Evolutionary conservation across 2,113 vertebrate genomes (phyloP).

Genomic region (Myrmecophaga tridactyla): DNA sequence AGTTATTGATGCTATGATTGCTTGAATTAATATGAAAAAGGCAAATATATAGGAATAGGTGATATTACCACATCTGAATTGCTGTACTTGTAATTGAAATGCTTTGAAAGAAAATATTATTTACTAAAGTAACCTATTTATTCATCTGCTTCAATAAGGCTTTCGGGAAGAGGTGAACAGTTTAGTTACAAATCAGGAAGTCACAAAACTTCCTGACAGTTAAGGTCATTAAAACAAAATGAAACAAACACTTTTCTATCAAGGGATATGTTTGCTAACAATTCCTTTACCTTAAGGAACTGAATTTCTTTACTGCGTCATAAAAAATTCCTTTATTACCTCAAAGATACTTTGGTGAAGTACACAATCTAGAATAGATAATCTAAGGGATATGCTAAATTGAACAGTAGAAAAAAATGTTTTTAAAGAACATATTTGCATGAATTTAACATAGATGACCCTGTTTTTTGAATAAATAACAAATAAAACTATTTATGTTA

Average conservation of each 20-base stretch:
- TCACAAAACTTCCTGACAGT: constrained; percentile 48
- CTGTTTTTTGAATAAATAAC: constrained; percentile 53
- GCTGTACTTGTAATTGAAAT: constrained; percentile 65
- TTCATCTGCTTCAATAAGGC: constrained; percentile 47
- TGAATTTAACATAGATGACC: constrained; percentile 60
- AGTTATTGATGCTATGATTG: constrained; percentile 67
- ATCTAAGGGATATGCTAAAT: constrained; percentile 51
- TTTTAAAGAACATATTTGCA: constrained; percentile 60
- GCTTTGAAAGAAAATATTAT: constrained; percentile 35
- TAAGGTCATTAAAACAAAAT: constrained; percentile 37
- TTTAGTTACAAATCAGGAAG: constrained; percentile 67
- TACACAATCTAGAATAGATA: constrained; percentile 30
- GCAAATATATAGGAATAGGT: background rate
- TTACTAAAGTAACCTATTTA: constrained; percentile 53
- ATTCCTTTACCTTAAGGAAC: constrained; percentile 27
- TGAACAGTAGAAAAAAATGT: constrained; percentile 48
- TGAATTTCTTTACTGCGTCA: constrained; percentile 59
- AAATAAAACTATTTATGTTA: constrained; percentile 54
- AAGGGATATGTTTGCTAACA: constrained; percentile 60
- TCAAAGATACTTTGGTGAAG: constrained; percentile 52
- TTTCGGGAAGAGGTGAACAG: constrained; percentile 24
- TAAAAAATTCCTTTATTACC: constrained; percentile 49
- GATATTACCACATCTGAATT: constrained; percentile 46
- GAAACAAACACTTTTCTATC: constrained; percentile 51
- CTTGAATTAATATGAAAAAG: background rate